Percentiles rank a stretch among this genome's conserved stretches.
phyloP scores from a whole-genome alignment of 2,888 invertebrate species.

The Eueremaeus valkanovi region DNA sequence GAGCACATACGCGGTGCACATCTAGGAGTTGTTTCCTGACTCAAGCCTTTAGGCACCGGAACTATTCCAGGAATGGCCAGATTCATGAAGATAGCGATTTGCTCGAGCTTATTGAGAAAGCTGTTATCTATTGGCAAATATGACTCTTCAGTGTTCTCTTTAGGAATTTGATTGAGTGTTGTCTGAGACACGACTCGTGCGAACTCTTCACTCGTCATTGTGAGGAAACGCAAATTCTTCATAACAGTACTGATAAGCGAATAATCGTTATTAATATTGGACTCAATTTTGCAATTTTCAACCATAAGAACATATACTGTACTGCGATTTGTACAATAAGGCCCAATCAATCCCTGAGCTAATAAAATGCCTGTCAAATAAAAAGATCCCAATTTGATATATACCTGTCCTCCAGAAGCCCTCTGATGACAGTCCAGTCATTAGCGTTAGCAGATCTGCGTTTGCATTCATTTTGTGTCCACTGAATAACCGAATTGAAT shows the following conservation, averaged over 20 bases:
- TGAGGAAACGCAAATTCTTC: slow-evolving; percentile 46
- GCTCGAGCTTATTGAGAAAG: slow-evolving; percentile 47
- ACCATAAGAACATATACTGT: too few relatives aligned
- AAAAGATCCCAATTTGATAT: slow-evolving; percentile 38
- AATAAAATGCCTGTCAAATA: slow-evolving; percentile 45
- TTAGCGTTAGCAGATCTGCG: slow-evolving; percentile 44
- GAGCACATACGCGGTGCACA: slow-evolving; percentile 38
- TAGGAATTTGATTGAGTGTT: slow-evolving; percentile 18
- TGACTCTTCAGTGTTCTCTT: slow-evolving; percentile 29
- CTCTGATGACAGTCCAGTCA: slow-evolving; percentile 43
- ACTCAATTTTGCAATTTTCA: too few relatives aligned
- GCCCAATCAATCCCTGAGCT: too few relatives aligned
- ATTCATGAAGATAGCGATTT: slow-evolving; percentile 48
- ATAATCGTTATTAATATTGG: too few relatives aligned
- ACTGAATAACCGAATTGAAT: slow-evolving; percentile 47
- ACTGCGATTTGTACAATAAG: too few relatives aligned
- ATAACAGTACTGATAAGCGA: slow-evolving; percentile 45
- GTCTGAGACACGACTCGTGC: slow-evolving; percentile 42
- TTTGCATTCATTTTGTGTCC: slow-evolving; percentile 48
- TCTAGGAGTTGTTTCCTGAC: slow-evolving; percentile 40
- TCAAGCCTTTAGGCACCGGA: slow-evolving; percentile 46
- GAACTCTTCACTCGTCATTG: slow-evolving; percentile 48
- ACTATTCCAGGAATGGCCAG: slow-evolving; percentile 48
- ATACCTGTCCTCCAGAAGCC: slow-evolving; percentile 43
- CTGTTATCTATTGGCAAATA: slow-evolving; percentile 38